Conservation (phyloP, 2,113 vertebrate species). For the Hemicordylus capensis region DNA sequence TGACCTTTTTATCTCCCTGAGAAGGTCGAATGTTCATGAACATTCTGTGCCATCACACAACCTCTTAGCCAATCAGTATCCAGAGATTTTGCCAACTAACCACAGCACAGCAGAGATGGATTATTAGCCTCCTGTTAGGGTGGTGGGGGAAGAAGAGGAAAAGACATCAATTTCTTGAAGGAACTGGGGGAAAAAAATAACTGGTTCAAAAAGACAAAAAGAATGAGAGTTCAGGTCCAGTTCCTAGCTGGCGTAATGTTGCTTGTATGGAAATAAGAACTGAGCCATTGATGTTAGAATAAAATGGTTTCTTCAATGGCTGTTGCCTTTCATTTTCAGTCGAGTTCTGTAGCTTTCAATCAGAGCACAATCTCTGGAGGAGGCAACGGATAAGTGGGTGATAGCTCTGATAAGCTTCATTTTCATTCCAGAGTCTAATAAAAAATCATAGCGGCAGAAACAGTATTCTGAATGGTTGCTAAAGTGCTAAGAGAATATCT, state of each 20-base stretch:
- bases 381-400: accelerated
- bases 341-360: neutral
- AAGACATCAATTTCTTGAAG: neutral
- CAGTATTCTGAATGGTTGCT: neutral
- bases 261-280: neutral
- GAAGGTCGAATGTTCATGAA: no score
- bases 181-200: neutral
- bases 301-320: neutral
- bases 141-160: neutral
- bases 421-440: neutral
- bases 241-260: neutral
- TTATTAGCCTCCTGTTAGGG: no score
- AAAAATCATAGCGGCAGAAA: neutral
- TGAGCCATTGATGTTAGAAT: neutral
- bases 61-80: neutral
- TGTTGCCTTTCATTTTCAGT: neutral
- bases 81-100: no score
- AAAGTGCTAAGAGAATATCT: neutral
- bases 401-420: accelerated
- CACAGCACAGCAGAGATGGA: no score
- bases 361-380: neutral
- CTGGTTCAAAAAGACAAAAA: neutral
- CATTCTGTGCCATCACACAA: neutral
- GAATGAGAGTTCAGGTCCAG: neutral
- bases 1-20: no score